A percentile compares a stretch with the other conserved stretches of the same genome.
phyloP scores from a whole-genome alignment of 2,113 vertebrate species.

The Dunckerocampus dactyliophorus region DNA sequence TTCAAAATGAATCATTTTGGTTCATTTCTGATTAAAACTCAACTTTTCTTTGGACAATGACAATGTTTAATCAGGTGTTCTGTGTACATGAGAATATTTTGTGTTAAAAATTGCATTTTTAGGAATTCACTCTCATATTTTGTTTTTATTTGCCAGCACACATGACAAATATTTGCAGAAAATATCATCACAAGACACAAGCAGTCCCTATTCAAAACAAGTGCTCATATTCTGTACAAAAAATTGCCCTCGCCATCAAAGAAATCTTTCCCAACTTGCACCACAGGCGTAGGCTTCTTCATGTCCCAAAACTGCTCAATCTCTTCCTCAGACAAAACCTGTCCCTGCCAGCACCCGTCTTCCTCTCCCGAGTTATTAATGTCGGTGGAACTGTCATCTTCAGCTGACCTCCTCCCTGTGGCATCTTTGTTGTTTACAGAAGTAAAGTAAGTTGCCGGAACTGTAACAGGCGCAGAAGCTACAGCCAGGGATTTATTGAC shows the following conservation, averaged over 20 bases:
- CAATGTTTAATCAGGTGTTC: too few relatives aligned
- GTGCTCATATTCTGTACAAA: slow-evolving; percentile 74
- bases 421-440: slow-evolving; percentile 3
- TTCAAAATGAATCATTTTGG: too few relatives aligned
- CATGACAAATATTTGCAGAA: neutral
- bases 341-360: slow-evolving; percentile 54
- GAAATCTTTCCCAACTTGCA: slow-evolving; percentile 73
- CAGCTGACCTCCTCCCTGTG: slow-evolving; percentile 1
- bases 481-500: slow-evolving; percentile 4
- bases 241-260: slow-evolving; percentile 80
- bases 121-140: neutral
- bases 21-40: too few relatives aligned
- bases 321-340: slow-evolving; percentile 48
- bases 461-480: slow-evolving; percentile 7
- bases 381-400: neutral
- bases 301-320: slow-evolving; percentile 44
- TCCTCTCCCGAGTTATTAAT: slow-evolving; percentile 6
- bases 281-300: slow-evolving; percentile 39
- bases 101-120: too few relatives aligned
- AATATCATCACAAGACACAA: too few relatives aligned
- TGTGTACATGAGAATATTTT: too few relatives aligned
- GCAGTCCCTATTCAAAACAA: neutral
- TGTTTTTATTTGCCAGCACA: neutral
- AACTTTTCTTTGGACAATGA: too few relatives aligned
- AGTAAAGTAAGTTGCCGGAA: slow-evolving; percentile 3